Percentiles rank a stretch among this genome's conserved stretches.
phyloP scores from a whole-genome alignment of 2,797 vertebrate species.

The Pitangus sulphuratus region DNA sequence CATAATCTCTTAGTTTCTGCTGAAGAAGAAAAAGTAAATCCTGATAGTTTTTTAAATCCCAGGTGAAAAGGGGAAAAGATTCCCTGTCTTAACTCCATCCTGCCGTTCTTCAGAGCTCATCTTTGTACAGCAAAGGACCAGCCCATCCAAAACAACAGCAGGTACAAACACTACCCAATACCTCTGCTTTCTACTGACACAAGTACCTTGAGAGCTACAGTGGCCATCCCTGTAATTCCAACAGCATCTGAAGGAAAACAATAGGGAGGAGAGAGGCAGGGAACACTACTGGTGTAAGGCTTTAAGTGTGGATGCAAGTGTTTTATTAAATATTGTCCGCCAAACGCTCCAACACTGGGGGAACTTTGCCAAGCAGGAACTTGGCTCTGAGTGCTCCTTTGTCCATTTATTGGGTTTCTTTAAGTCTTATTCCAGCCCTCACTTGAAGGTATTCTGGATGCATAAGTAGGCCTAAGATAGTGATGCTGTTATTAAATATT shows the following conservation, averaged over 20 bases:
- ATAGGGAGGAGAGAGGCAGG: not conserved
- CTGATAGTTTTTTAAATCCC: not conserved
- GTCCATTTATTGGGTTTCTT: not conserved
- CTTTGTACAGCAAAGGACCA: not conserved
- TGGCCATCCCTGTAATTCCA: not conserved
- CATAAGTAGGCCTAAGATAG: not conserved
- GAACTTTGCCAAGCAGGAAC: slow-evolving; percentile 23
- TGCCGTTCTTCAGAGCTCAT: not conserved
- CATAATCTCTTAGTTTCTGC: not conserved
- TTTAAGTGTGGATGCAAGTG: not conserved
- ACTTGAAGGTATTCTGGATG: not conserved
- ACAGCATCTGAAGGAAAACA: not conserved
- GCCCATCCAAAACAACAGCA: not conserved
- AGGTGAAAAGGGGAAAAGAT: not conserved
- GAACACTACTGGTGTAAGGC: not conserved
- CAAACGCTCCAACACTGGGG: not conserved
- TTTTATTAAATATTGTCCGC: not conserved
- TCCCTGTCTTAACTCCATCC: not conserved
- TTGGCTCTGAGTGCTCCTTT: not conserved
- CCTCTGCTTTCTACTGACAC: not conserved
- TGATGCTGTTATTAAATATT: not conserved
- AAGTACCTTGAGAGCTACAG: not conserved
- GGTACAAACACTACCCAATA: not conserved
- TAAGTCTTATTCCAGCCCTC: not conserved
- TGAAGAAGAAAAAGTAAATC: not conserved